Evolutionary conservation across 1,140 invertebrate genomes (phyloP).

Genomic region (Sarcophaga peregrina): DNA sequence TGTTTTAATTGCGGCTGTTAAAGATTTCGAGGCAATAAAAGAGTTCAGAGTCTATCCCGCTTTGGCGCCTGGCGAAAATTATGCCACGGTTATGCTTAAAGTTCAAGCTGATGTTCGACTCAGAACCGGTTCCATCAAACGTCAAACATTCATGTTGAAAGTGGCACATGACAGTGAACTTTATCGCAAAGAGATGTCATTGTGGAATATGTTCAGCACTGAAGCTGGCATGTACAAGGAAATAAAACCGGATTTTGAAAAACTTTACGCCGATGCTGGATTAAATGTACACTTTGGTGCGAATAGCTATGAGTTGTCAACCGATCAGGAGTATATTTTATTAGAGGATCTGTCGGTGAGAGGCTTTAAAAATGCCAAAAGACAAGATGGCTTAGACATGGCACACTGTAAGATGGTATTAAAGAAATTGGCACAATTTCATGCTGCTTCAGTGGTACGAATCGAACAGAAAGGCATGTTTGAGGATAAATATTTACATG

Average conservation of each 20-base stretch:
- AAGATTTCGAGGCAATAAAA: neutral
- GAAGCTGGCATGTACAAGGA: conserved; percentile 54
- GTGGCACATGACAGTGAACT: conserved; percentile 50
- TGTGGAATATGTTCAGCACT: conserved; percentile 51
- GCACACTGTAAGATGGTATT: conserved; percentile 68
- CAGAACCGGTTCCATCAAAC: neutral
- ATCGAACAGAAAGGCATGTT: conserved; percentile 49
- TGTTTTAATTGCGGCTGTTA: neutral
- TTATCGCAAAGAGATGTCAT: conserved; percentile 53
- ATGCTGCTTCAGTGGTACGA: conserved; percentile 63
- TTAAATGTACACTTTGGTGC: conserved; percentile 52
- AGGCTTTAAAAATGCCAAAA: conserved; percentile 70
- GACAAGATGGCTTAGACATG: conserved; percentile 68
- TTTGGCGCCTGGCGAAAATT: conserved; percentile 33
- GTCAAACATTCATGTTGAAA: conserved; percentile 56
- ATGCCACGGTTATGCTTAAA: conserved; percentile 35
- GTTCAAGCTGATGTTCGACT: neutral
- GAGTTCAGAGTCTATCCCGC: conserved; percentile 9
- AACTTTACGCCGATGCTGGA: conserved; percentile 52
- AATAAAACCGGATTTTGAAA: conserved; percentile 55
- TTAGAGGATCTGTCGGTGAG: conserved; percentile 68
- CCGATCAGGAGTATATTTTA: conserved; percentile 57
- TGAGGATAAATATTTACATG: conserved; percentile 45
- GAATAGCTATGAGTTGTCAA: conserved; percentile 44
- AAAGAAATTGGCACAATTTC: conserved; percentile 70